Evolutionary conservation across 1,140 invertebrate species (phyloP).

Genomic region (Drosophila bocki): DNA sequence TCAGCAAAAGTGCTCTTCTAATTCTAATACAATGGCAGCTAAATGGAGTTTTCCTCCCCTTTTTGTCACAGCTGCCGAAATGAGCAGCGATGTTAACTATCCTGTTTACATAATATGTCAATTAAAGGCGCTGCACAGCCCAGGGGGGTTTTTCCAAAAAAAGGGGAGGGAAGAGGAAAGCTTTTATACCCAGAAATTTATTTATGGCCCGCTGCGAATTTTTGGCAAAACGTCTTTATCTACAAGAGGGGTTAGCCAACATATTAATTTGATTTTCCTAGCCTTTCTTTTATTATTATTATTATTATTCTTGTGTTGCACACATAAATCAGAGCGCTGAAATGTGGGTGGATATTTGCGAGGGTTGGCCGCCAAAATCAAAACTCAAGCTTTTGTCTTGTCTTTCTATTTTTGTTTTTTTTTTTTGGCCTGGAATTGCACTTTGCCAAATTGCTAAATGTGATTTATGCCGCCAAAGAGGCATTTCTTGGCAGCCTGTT

Average conservation of each 20-base stretch:
- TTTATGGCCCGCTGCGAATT: conserved; percentile 48
- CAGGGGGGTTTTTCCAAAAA: conserved; percentile 2
- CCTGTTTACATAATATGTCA: conserved; percentile 80
- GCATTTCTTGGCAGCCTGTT: conserved; percentile 56
- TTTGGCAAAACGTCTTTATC: conserved; percentile 32
- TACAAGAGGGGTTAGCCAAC: conserved; percentile 25
- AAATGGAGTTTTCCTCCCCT: conserved; percentile 24
- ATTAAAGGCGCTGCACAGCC: conserved; percentile 50
- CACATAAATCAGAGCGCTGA: conserved; percentile 63
- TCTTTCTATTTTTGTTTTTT: background rate
- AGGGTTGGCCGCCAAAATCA: conserved; percentile 38
- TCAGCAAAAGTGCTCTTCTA: background rate
- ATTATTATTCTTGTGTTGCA: conserved; percentile 32
- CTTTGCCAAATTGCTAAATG: conserved; percentile 75
- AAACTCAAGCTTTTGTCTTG: conserved; percentile 19
- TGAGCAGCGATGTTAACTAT: conserved; percentile 72
- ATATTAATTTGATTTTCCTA: conserved; percentile 49
- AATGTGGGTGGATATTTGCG: conserved; percentile 21
- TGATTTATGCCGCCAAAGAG: conserved; percentile 55
- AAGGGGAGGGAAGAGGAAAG: conserved; percentile 6
- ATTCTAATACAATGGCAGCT: conserved; percentile 11
- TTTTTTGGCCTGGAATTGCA: conserved; percentile 39
- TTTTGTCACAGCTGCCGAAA: conserved; percentile 19
- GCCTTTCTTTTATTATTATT: conserved; percentile 5
- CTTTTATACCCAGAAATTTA: conserved; percentile 33